phyloP scores from a whole-genome alignment of 1,140 invertebrate species.

The Listronotus oregonensis region DNA sequence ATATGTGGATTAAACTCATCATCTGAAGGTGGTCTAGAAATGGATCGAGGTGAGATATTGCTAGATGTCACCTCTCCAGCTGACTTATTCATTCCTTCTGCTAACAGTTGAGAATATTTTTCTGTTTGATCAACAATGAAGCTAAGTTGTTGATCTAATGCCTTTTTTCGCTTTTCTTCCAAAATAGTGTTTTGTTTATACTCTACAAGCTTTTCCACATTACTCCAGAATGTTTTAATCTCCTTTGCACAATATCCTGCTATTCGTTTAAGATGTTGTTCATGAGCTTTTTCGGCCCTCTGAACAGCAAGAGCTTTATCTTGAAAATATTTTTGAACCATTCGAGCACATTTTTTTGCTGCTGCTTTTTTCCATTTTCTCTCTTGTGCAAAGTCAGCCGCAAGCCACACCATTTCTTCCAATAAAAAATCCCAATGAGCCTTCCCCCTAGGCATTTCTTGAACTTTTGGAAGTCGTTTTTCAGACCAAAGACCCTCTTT shows the following conservation, averaged over 20 bases:
- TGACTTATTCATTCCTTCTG: conserved; percentile 79
- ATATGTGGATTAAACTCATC: conserved; percentile 81
- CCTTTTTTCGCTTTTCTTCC: conserved; percentile 94
- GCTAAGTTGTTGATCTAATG: conserved; percentile 94
- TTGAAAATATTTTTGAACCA: conserved; percentile 95
- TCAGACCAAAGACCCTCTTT: conserved; percentile 93
- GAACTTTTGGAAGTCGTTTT: conserved; percentile 87
- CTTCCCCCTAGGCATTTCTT: conserved; percentile 87
- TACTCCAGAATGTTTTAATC: conserved; percentile 93
- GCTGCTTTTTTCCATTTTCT: conserved; percentile 96
- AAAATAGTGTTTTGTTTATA: conserved; percentile 91
- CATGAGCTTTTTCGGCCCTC: conserved; percentile 90
- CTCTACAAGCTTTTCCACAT: conserved; percentile 96
- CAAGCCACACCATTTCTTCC: conserved; percentile 98
- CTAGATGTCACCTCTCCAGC: conserved; percentile 48
- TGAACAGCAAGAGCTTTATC: conserved; percentile 89
- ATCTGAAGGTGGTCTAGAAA: conserved; percentile 60
- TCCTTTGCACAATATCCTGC: conserved; percentile 91
- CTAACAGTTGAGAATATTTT: conserved; percentile 91
- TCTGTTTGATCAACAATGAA: conserved; percentile 99
- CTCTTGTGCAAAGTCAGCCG: conserved; percentile 96
- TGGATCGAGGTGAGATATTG: conserved; percentile 55
- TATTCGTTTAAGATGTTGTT: conserved; percentile 82
- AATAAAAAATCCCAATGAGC: conserved; percentile 99
- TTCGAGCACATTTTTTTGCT: conserved; percentile 89